Percentiles rank a stretch among this genome's conserved stretches.
phyloP scores from a whole-genome alignment of 1,140 invertebrate genomes.

The Scaptomyza montana region DNA sequence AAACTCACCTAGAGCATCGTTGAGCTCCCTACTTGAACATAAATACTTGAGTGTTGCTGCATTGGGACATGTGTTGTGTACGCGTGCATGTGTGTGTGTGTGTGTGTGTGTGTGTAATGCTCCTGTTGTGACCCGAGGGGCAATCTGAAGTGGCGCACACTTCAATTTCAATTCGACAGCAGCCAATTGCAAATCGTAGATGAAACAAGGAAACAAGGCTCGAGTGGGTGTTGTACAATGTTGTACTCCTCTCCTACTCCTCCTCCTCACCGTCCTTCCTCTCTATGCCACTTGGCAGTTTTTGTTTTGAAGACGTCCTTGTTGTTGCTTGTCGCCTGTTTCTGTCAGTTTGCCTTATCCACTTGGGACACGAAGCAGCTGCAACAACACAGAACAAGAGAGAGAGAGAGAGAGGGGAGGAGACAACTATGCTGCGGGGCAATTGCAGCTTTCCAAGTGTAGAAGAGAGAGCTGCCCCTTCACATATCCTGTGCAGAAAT shows the following conservation, averaged over 20 bases:
- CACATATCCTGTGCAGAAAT: constrained; percentile 49
- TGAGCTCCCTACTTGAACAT: constrained; percentile 9
- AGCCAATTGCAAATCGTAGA: constrained; percentile 58
- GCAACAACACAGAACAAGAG: not conserved
- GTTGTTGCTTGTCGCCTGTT: constrained; percentile 33
- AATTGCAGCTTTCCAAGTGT: constrained; percentile 20
- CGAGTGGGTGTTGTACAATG: constrained; percentile 16
- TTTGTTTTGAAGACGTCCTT: constrained; percentile 45
- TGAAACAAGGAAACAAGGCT: constrained; percentile 41
- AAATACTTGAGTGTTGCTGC: constrained; percentile 1
- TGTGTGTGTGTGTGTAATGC: constrained; percentile 1
- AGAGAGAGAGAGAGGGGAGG: not conserved
- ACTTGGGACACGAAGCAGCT: constrained; percentile 49
- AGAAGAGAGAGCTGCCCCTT: constrained; percentile 1
- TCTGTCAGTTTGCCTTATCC: constrained; percentile 52
- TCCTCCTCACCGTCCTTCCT: no score
- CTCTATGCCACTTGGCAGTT: constrained; percentile 26
- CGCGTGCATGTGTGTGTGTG: constrained; percentile 9
- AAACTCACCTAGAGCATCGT: not conserved
- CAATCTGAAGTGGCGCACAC: constrained; percentile 51
- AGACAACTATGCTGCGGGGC: constrained; percentile 8
- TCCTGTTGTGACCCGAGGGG: constrained; percentile 7
- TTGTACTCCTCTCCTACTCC: not conserved
- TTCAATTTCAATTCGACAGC: constrained; percentile 57
- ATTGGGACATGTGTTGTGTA: constrained; percentile 16